phyloP scores from a whole-genome alignment of 2,888 invertebrate species.

The Dicyrtoma fusca region DNA sequence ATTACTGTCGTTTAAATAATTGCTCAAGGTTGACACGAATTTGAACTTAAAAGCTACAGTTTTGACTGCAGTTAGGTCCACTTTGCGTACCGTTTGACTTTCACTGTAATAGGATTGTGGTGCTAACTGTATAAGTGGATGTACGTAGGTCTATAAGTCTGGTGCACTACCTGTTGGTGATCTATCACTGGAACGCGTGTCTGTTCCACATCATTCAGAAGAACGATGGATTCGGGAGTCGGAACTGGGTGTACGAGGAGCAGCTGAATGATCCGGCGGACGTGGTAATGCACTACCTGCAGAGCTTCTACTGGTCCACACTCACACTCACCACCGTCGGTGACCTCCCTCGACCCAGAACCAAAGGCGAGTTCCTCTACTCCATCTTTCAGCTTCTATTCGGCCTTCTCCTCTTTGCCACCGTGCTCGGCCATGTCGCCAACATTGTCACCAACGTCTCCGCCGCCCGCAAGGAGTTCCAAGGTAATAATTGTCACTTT shows the following conservation, averaged over 20 bases:
- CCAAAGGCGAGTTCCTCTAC: conserved; percentile 93
- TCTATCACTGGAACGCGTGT: conserved; percentile 99
- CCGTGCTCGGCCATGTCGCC: conserved; percentile 95
- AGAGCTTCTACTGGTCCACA: conserved; percentile 98
- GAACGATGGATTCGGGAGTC: conserved; percentile 91
- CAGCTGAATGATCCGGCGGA: conserved; percentile 68
- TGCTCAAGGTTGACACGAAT: too few species aligned
- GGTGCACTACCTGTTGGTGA: conserved; percentile 94
- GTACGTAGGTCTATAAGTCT: conserved; percentile 75
- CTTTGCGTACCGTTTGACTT: too few species aligned
- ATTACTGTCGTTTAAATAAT: too few species aligned
- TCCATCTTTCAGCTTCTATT: conserved; percentile 93
- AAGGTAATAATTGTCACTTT: conserved; percentile 72
- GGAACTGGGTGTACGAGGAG: conserved; percentile 84
- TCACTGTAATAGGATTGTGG: too few species aligned
- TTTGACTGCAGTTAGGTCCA: too few species aligned
- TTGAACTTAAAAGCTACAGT: too few species aligned
- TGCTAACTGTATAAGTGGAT: too few species aligned
- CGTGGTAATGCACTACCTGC: conserved; percentile 91
- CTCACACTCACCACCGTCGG: conserved; percentile 88
- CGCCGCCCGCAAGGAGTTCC: conserved; percentile 96
- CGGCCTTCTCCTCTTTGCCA: conserved; percentile 91
- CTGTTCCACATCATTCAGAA: conserved; percentile 95
- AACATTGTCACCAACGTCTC: conserved; percentile 98
- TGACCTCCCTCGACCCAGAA: conserved; percentile 85